phyloP scores from a whole-genome alignment of 2,888 invertebrate genomes.

The Ceraclea dissimilis region DNA sequence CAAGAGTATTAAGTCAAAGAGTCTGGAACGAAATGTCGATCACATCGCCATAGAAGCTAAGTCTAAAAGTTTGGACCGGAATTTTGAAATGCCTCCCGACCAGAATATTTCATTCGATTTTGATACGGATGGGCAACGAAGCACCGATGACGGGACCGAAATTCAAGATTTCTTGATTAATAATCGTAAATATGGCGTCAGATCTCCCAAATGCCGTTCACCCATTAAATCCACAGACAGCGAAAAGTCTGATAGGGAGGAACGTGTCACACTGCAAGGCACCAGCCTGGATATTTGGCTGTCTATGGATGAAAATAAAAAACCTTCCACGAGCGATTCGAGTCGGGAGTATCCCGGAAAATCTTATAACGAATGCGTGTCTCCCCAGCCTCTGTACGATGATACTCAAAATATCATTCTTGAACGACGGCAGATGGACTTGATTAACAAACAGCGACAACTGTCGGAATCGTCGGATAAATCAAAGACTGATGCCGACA shows the following conservation, averaged over 20 bases:
- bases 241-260: constrained; percentile 32
- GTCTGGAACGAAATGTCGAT: constrained; percentile 57
- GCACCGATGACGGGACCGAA: constrained; percentile 1
- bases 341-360: constrained; percentile 17
- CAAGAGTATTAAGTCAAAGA: constrained; percentile 60
- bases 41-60: constrained; percentile 52
- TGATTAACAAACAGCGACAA: constrained; percentile 49
- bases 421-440: constrained; percentile 53
- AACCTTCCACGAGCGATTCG: constrained; percentile 27
- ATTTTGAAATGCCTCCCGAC: constrained; percentile 45
- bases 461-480: constrained; percentile 36
- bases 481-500: constrained; percentile 31
- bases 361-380: constrained; percentile 22
- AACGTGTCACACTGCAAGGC: constrained; percentile 36
- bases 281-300: constrained; percentile 41
- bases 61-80: constrained; percentile 61
- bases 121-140: constrained; percentile 41
- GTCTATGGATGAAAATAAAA: constrained; percentile 34
- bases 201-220: constrained; percentile 30
- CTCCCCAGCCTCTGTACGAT: constrained; percentile 31
- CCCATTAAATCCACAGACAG: constrained; percentile 27
- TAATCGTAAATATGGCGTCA: constrained; percentile 25
- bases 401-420: constrained; percentile 52
- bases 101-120: constrained; percentile 42
- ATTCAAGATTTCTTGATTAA: constrained; percentile 24